Percentiles rank a stretch among this genome's conserved stretches.
Conservation (phyloP, 2,888 invertebrate species). For the Meganola albula region DNA sequence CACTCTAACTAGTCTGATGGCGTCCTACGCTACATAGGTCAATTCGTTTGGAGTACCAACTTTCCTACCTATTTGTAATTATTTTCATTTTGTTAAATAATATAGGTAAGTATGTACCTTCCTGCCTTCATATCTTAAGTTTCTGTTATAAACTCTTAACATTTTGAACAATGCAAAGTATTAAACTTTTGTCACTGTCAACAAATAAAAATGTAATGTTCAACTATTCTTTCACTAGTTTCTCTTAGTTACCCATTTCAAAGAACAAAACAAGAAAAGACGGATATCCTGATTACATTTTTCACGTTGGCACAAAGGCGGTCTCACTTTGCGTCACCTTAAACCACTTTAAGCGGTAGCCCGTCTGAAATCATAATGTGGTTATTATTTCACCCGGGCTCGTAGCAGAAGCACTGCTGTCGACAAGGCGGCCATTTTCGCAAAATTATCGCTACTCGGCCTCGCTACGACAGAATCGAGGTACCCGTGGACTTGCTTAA, state of each 20-base stretch:
- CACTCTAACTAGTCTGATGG: too few species aligned
- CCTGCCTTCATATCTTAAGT: too few species aligned
- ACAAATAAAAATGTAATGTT: constrained; percentile 14
- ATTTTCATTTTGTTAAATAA: too few species aligned
- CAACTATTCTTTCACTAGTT: constrained; percentile 22
- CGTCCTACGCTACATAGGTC: too few species aligned
- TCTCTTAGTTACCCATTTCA: constrained; percentile 29
- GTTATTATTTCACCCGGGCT: constrained; percentile 68
- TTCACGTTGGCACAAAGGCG: constrained; percentile 46
- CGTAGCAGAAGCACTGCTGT: constrained; percentile 61
- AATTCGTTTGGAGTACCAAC: too few species aligned
- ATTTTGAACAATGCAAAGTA: too few species aligned
- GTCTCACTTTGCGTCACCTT: constrained; percentile 59
- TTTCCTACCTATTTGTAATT: too few species aligned
- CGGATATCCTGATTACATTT: constrained; percentile 49
- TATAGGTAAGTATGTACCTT: too few species aligned
- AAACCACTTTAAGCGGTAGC: constrained; percentile 60
- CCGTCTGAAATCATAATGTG: constrained; percentile 70
- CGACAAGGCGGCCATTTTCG: constrained; percentile 71
- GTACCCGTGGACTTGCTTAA: constrained; percentile 55
- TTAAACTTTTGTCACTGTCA: constrained; percentile 17
- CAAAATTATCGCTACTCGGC: constrained; percentile 72
- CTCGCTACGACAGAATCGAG: constrained; percentile 54
- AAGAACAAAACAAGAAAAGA: constrained; percentile 39
- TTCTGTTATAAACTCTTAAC: too few species aligned